Percentiles rank a stretch among this genome's conserved stretches.
phyloP scores from a whole-genome alignment of 1,140 invertebrate species.

The Apis laboriosa region DNA sequence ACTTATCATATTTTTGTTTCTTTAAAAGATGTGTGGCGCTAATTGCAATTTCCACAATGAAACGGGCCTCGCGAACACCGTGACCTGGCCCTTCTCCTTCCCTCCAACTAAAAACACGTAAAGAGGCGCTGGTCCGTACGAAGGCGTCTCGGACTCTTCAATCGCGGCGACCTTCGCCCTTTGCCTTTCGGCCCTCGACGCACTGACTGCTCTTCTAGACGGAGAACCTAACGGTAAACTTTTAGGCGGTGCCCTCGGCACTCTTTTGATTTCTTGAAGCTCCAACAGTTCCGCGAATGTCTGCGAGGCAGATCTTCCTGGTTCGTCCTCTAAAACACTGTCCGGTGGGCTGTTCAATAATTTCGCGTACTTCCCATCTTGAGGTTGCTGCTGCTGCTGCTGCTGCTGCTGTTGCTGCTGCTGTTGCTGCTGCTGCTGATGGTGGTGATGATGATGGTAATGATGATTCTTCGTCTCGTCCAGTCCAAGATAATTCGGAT shows the following conservation, averaged over 20 bases:
- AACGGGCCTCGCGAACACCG: slow-evolving; percentile 85
- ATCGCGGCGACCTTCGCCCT: slow-evolving; percentile 74
- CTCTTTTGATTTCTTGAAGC: slow-evolving; percentile 74
- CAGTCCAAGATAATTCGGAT: slow-evolving; percentile 87
- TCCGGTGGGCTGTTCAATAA: slow-evolving; percentile 82
- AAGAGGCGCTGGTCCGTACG: slow-evolving; percentile 80
- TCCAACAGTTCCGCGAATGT: slow-evolving; percentile 78
- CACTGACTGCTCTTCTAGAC: slow-evolving; percentile 78
- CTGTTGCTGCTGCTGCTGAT: background rate
- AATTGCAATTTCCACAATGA: slow-evolving; percentile 86
- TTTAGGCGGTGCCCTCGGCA: slow-evolving; percentile 76
- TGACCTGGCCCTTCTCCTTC: slow-evolving; percentile 86
- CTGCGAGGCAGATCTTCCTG: slow-evolving; percentile 78
- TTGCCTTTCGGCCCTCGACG: slow-evolving; percentile 79
- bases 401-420: slow-evolving; percentile 38
- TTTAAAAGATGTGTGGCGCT: slow-evolving; percentile 80
- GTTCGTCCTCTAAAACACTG: slow-evolving; percentile 81
- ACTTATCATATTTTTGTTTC: background rate
- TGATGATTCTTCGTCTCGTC: slow-evolving; percentile 76
- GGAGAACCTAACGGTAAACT: slow-evolving; percentile 77
- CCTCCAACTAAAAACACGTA: slow-evolving; percentile 85
- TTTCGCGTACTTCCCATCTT: slow-evolving; percentile 78
- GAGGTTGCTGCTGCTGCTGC: slow-evolving; percentile 65
- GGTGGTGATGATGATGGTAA: background rate
- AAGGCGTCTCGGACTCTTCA: slow-evolving; percentile 71